Evolutionary conservation across 2,888 invertebrate genomes (phyloP).

Genomic region (Chrysodeixis includens): DNA sequence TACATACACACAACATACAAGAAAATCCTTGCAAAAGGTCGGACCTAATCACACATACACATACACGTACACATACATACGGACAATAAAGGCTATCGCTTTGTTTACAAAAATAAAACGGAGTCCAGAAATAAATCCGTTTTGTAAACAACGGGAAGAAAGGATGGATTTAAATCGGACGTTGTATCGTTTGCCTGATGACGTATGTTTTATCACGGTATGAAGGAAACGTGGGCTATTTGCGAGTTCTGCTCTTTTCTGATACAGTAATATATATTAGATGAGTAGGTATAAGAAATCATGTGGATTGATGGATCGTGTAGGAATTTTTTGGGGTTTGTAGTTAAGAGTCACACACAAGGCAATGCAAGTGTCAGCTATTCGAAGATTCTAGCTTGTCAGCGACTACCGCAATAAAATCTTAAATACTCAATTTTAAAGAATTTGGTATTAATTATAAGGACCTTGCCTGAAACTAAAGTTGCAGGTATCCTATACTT

Average conservation of each 20-base stretch:
- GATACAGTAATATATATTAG: not conserved
- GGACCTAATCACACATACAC: constrained; percentile 27
- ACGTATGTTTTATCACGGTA: constrained; percentile 16
- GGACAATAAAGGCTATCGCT: constrained; percentile 31
- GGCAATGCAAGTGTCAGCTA: too few species aligned
- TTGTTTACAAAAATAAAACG: constrained; percentile 56
- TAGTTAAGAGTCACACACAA: too few species aligned
- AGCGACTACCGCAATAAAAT: too few species aligned
- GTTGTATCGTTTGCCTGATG: constrained; percentile 38
- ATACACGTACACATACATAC: not conserved
- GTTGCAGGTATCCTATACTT: too few species aligned
- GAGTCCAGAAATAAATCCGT: constrained; percentile 51
- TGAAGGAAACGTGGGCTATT: not conserved
- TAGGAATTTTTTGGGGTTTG: too few species aligned
- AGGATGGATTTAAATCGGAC: constrained; percentile 46
- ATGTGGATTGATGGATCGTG: too few species aligned
- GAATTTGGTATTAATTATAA: too few species aligned
- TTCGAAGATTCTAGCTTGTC: too few species aligned
- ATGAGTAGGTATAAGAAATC: too few species aligned
- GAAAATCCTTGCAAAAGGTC: constrained; percentile 32
- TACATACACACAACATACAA: constrained; percentile 1
- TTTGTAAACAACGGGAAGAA: constrained; percentile 46
- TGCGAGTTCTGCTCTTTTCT: not conserved
- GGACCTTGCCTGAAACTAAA: too few species aligned
- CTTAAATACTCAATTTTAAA: too few species aligned